Evolutionary conservation across 2,797 vertebrate species (phyloP).

Genomic region (Vespertilio murinus): DNA sequence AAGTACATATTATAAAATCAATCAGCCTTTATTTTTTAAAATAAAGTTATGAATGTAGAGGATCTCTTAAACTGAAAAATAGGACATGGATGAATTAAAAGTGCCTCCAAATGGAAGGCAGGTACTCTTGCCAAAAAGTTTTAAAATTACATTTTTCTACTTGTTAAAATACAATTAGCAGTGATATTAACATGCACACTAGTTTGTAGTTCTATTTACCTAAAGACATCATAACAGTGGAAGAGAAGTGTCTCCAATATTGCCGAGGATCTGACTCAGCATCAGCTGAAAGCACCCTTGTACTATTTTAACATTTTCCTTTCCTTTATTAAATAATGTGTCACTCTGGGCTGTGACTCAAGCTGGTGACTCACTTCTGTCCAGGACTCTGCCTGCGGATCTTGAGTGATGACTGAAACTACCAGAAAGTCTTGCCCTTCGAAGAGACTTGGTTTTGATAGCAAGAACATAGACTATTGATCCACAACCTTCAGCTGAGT

Average conservation of each 20-base stretch:
- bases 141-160: neutral
- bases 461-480: neutral
- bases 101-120: neutral
- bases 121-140: neutral
- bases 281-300: conserved; percentile 38
- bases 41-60: neutral
- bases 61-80: neutral
- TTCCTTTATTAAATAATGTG: conserved; percentile 54
- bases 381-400: neutral
- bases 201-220: neutral
- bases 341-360: conserved; percentile 35
- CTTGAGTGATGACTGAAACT: neutral
- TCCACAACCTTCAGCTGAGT: neutral
- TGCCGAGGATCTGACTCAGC: conserved; percentile 47
- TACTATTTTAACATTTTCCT: conserved; percentile 62
- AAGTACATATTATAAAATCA: neutral
- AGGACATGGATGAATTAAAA: neutral
- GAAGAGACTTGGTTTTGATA: neutral
- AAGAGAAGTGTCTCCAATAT: neutral
- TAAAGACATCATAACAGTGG: neutral
- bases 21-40: neutral
- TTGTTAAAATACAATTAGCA: neutral
- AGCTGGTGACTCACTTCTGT: conserved; percentile 56
- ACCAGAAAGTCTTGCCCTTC: neutral
- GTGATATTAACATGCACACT: neutral